These are phyloP conservation scores for Atopsyche davidsoni DNA, from an alignment of 1,140 invertebrate genomes.

Conservation along the genomic window DNA sequence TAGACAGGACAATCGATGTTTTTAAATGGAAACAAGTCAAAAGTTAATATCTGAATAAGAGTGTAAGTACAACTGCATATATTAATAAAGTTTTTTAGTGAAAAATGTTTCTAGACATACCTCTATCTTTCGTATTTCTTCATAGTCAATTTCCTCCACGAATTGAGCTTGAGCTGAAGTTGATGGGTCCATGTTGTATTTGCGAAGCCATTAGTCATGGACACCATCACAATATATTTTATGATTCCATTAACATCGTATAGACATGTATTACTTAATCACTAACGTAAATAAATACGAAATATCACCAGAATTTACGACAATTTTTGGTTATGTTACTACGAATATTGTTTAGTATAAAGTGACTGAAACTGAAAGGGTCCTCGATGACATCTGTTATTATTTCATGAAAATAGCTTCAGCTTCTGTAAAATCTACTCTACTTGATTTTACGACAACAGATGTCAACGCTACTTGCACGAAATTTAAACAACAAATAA, in stretches of 20 bases:
- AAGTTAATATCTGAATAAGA: no score
- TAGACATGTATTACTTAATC: constrained; percentile 5
- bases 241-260: constrained; percentile 15
- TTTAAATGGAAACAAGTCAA: no score
- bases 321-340: constrained; percentile 24
- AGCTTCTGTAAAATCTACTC: no score
- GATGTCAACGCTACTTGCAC: no score
- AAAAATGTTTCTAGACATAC: constrained; percentile 33
- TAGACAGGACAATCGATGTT: background rate
- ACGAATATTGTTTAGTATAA: constrained; percentile 24
- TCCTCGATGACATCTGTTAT: constrained; percentile 16
- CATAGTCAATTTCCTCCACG: constrained; percentile 49
- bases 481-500: no score
- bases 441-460: no score
- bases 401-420: no score
- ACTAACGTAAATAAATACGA: constrained; percentile 10
- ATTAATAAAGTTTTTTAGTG: background rate
- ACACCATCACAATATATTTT: constrained; percentile 25
- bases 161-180: constrained; percentile 31
- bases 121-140: constrained; percentile 47
- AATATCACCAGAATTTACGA: constrained; percentile 16
- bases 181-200: constrained; percentile 23
- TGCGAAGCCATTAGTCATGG: constrained; percentile 26
- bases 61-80: no score
- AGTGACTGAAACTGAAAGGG: constrained; percentile 3